phyloP scores from a whole-genome alignment of 2,888 invertebrate genomes.

The Thyatira batis region DNA sequence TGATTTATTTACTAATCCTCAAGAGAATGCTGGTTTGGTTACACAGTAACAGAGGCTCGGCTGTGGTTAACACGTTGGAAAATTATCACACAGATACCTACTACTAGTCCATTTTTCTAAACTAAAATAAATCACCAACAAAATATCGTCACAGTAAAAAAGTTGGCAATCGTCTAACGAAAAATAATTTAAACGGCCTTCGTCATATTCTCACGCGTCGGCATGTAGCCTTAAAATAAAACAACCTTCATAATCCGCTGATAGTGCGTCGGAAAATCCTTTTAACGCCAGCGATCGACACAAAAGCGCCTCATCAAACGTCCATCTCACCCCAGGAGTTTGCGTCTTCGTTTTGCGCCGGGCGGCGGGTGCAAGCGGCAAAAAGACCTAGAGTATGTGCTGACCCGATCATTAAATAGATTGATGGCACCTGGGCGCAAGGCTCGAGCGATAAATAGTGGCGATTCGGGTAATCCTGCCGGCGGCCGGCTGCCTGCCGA shows the following conservation, averaged over 20 bases:
- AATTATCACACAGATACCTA: too few species aligned
- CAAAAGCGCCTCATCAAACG: conserved; percentile 82
- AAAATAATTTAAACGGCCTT: neutral
- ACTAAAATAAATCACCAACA: neutral
- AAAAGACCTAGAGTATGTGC: conserved; percentile 78
- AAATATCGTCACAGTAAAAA: neutral
- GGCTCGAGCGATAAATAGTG: conserved; percentile 82
- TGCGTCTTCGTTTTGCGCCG: conserved; percentile 68
- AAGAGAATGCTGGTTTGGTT: neutral
- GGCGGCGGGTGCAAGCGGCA: conserved; percentile 56
- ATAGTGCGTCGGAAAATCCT: conserved; percentile 71
- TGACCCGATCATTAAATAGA: conserved; percentile 83
- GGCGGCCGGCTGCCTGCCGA: conserved; percentile 69
- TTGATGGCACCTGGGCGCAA: conserved; percentile 82
- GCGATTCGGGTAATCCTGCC: conserved; percentile 81
- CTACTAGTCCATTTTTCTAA: neutral
- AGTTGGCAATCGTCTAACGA: neutral
- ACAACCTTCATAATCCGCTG: conserved; percentile 35
- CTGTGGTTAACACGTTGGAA: neutral
- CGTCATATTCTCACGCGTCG: neutral
- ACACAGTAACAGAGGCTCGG: neutral
- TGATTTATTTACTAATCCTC: conserved; percentile 18
- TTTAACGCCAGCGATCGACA: conserved; percentile 72
- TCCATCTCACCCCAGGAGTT: conserved; percentile 69
- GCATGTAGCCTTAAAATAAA: conserved; percentile 2